Conservation (phyloP, 2,888 invertebrate species). For the Pollenia angustigena region DNA sequence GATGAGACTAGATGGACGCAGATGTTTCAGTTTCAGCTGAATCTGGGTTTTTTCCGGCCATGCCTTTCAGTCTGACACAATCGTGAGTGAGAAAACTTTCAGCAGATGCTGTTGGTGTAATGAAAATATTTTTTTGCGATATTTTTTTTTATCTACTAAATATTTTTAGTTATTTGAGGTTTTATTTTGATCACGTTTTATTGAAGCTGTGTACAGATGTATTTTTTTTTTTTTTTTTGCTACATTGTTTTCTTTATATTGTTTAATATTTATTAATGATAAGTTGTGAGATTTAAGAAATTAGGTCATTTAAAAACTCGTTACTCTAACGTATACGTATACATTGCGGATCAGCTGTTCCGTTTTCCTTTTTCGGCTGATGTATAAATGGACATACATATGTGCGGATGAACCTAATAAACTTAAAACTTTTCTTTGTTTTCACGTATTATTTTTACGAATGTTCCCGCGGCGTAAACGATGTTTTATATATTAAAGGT, state of each 20-base stretch:
- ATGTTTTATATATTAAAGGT: too few species aligned
- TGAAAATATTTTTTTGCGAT: conserved; percentile 35
- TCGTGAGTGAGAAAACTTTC: conserved; percentile 30
- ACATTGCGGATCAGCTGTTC: too few species aligned
- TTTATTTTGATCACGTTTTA: conserved; percentile 72
- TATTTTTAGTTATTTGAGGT: conserved; percentile 25
- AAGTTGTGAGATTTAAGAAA: conserved; percentile 49
- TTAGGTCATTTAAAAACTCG: conserved; percentile 48
- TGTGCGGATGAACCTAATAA: too few species aligned
- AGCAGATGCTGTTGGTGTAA: conserved; percentile 55
- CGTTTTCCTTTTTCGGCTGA: too few species aligned
- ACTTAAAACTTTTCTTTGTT: too few species aligned
- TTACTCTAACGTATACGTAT: not conserved
- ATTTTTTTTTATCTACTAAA: not conserved
- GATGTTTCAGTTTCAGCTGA: conserved; percentile 56
- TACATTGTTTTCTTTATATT: not conserved
- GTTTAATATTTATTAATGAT: conserved; percentile 47
- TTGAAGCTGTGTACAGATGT: conserved; percentile 41
- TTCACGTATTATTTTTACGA: too few species aligned
- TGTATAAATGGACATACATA: too few species aligned
- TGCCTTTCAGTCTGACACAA: not conserved
- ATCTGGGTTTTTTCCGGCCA: conserved; percentile 2
- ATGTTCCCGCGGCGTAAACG: too few species aligned
- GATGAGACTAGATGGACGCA: conserved; percentile 47
- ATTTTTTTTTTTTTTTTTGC: conserved; percentile 5